phyloP scores from a whole-genome alignment of 2,888 invertebrate species.

The Perizoma flavofasciatum region DNA sequence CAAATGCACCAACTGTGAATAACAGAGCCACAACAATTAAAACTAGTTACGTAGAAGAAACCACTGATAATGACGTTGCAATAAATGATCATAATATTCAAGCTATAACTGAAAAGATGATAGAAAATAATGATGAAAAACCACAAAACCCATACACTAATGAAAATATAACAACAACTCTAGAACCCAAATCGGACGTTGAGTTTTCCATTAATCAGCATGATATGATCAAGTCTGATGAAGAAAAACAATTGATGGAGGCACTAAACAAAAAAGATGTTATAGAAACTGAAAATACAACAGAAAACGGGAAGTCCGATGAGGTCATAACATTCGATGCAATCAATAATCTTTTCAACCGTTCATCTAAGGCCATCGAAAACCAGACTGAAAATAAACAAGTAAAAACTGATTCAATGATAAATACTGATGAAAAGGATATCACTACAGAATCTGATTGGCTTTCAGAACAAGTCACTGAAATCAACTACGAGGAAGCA shows the following conservation, averaged over 20 bases:
- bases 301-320: slow-evolving; percentile 43
- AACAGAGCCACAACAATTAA: slow-evolving; percentile 14
- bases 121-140: slow-evolving; percentile 36
- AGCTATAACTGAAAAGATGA: slow-evolving; percentile 35
- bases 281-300: slow-evolving; percentile 38
- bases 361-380: slow-evolving; percentile 68
- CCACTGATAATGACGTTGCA: slow-evolving; percentile 21
- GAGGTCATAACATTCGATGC: slow-evolving; percentile 65
- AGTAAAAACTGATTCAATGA: slow-evolving; percentile 39
- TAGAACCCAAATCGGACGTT: slow-evolving; percentile 38
- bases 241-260: slow-evolving; percentile 52
- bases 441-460: slow-evolving; percentile 66
- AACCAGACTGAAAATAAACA: slow-evolving; percentile 40
- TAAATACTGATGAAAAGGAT: slow-evolving; percentile 32
- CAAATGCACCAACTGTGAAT: slow-evolving; percentile 21
- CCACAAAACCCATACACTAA: slow-evolving; percentile 24
- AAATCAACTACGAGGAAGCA: slow-evolving; percentile 60
- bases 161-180: slow-evolving; percentile 37
- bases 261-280: slow-evolving; percentile 48
- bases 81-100: slow-evolving; percentile 9
- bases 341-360: slow-evolving; percentile 65
- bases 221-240: slow-evolving; percentile 32
- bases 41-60: slow-evolving; percentile 15
- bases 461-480: slow-evolving; percentile 67
- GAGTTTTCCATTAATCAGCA: slow-evolving; percentile 52